These are phyloP conservation scores for Calephelis perditalis DNA, from an alignment of 2,888 invertebrate genomes.

Conservation along the genomic window DNA sequence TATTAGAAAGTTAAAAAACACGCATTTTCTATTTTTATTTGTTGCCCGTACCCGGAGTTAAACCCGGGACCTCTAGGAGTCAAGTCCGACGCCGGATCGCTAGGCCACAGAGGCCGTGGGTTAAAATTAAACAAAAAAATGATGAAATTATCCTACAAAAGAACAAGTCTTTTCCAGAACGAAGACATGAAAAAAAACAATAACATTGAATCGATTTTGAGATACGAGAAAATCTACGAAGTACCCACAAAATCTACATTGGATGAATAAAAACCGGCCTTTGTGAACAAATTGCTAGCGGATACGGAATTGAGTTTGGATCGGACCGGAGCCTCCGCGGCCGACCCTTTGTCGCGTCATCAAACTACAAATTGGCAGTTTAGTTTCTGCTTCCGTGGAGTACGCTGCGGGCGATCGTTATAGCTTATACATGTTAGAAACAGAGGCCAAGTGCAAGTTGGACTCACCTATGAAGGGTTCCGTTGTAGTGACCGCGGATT, in stretches of 20 bases:
- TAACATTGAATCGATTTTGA: conserved; percentile 24
- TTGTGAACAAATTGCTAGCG: conserved; percentile 47
- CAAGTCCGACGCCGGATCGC: too few species aligned
- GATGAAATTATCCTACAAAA: too few species aligned
- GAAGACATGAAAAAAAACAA: background rate
- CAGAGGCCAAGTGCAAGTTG: too few species aligned
- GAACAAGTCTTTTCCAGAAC: too few species aligned
- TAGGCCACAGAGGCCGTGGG: too few species aligned
- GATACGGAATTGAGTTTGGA: conserved; percentile 50
- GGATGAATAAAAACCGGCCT: conserved; percentile 37
- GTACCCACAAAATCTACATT: conserved; percentile 33
- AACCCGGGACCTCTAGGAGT: too few species aligned
- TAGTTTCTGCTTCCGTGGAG: conserved; percentile 37
- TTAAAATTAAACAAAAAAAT: too few species aligned
- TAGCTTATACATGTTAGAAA: background rate
- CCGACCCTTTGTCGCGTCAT: conserved; percentile 62
- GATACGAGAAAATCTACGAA: conserved; percentile 28
- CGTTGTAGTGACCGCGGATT: too few species aligned
- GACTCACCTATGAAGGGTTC: too few species aligned
- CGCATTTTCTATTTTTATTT: too few species aligned
- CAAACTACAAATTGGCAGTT: conserved; percentile 68
- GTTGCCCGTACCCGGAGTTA: too few species aligned
- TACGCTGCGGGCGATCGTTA: conserved; percentile 33
- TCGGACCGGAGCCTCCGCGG: conserved; percentile 35
- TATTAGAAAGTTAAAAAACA: too few species aligned